A percentile compares a stretch with the other conserved stretches of the same genome.
Conservation (phyloP, 2,888 invertebrate genomes). For the Harpalus rufipes region DNA sequence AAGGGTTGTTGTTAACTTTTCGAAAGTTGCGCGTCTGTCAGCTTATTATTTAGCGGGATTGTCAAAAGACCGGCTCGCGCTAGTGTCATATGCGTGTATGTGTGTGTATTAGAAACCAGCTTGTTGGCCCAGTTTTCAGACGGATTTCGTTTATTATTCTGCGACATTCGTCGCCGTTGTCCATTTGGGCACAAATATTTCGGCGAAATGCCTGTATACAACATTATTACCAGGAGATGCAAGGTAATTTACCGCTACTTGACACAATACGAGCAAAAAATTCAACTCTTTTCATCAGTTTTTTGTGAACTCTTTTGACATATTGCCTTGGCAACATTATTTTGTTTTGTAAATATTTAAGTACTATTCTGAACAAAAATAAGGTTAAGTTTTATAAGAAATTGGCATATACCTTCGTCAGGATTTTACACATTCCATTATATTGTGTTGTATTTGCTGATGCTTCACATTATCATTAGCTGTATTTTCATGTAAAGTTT, state of each 20-base stretch:
- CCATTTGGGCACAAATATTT: slow-evolving; percentile 34
- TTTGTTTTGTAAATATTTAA: background rate
- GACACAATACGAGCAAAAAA: background rate
- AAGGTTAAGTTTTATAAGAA: background rate
- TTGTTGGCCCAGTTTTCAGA: slow-evolving; percentile 60
- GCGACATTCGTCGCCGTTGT: slow-evolving; percentile 47
- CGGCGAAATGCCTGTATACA: slow-evolving; percentile 80
- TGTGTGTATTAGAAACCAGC: slow-evolving; percentile 61
- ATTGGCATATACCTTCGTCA: background rate
- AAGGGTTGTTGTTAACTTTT: slow-evolving; percentile 36
- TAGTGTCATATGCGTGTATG: slow-evolving; percentile 40
- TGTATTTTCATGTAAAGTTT: slow-evolving; percentile 1
- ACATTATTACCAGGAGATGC: slow-evolving; percentile 81
- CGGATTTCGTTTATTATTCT: slow-evolving; percentile 64
- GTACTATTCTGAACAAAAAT: background rate
- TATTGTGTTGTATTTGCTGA: background rate
- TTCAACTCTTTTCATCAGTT: background rate
- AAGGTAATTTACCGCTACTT: slow-evolving; percentile 77
- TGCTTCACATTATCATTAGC: background rate
- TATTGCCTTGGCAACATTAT: slow-evolving; percentile 2
- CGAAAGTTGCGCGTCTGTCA: slow-evolving; percentile 37
- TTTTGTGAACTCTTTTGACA: background rate
- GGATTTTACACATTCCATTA: background rate
- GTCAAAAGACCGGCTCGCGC: slow-evolving; percentile 44
- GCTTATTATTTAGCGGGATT: slow-evolving; percentile 32